Evolutionary conservation across 2,888 invertebrate genomes (phyloP), one percentile per base, ranked within the genome.

Genomic region (Myopa tessellatipennis): DNA sequence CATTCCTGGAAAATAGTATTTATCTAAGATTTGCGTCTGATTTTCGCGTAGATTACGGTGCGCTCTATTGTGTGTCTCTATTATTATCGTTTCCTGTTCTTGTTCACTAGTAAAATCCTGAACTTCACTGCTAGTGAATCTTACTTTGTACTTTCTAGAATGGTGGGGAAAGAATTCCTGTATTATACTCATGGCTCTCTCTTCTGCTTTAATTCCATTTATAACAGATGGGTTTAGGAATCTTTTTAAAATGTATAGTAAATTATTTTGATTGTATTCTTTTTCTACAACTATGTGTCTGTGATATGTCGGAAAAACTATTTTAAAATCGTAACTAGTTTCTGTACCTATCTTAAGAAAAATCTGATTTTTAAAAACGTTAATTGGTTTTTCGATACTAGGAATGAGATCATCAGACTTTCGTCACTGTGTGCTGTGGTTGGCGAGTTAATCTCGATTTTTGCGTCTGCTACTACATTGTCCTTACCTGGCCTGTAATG

Each of bases 21-120:
- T 72, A 36, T 77, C 72, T 4, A 78, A 14, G 18, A 80, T 74
- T 26, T 75, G 78, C 7, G 5, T 7, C 36, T 67, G 74, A 61
- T 82, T 82, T 72, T 83, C 80, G 52, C 60, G 74, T 10, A 70
- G 45, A 40, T 77, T 80, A 16, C 73, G 55, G 16, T 77, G 78
- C 6, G 79, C 78, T 50, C 80, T 50, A 4, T 10, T 65, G n/a
- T 79, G 73, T 52, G 71, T 72, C 14, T 55, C 26, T 16, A 61
- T 40, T 14, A 79, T 78, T 61, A 80, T 67, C 7, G 63, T 50
- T 18, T 71, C 61, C 67, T 79, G 76, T 18, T 74, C 34, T 14
- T 70, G 40, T 52, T 78, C 67, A 26, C 18, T 55, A 4, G 12
- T 65, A 0, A 81, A 38, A 34, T 79, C 78, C n/a, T 65, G 14